Conservation (phyloP, 2,888 invertebrate genomes). For the Deilephila porcellus region DNA sequence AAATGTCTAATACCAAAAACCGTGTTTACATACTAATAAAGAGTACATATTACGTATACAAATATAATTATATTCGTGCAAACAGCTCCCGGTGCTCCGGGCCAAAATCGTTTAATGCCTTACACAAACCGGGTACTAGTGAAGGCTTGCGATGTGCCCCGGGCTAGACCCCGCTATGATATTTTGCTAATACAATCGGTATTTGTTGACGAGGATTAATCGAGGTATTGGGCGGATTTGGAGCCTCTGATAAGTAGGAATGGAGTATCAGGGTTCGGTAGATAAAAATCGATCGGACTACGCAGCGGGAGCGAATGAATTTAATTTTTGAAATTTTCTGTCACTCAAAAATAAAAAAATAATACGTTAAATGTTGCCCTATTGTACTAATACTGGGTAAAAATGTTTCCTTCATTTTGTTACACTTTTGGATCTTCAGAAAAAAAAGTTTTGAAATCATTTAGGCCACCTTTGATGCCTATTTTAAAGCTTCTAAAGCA, state of each 20-base stretch:
- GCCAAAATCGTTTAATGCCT: slow-evolving; percentile 35
- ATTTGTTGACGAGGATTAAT: slow-evolving; percentile 18
- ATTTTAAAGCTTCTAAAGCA: too few species aligned
- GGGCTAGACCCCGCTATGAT: slow-evolving; percentile 7
- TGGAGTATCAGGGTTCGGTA: too few species aligned
- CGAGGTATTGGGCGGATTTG: not conserved
- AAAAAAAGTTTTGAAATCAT: too few species aligned
- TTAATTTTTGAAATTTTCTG: too few species aligned
- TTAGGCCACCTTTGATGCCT: too few species aligned
- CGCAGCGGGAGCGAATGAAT: too few species aligned
- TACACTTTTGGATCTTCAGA: too few species aligned
- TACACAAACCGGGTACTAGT: slow-evolving; percentile 33
- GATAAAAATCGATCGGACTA: too few species aligned
- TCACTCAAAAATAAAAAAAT: too few species aligned
- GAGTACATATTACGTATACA: slow-evolving; percentile 35
- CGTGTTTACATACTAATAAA: slow-evolving; percentile 8
- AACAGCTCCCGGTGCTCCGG: slow-evolving; percentile 33
- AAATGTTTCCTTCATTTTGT: too few species aligned
- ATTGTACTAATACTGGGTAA: too few species aligned
- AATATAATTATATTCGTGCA: slow-evolving; percentile 43
- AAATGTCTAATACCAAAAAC: slow-evolving; percentile 13
- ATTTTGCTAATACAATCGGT: slow-evolving; percentile 28
- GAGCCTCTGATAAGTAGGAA: not conserved
- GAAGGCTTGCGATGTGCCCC: slow-evolving; percentile 21
- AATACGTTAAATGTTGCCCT: too few species aligned